Conservation (phyloP, 1,140 invertebrate species). For the Drosophila paulistorum region DNA sequence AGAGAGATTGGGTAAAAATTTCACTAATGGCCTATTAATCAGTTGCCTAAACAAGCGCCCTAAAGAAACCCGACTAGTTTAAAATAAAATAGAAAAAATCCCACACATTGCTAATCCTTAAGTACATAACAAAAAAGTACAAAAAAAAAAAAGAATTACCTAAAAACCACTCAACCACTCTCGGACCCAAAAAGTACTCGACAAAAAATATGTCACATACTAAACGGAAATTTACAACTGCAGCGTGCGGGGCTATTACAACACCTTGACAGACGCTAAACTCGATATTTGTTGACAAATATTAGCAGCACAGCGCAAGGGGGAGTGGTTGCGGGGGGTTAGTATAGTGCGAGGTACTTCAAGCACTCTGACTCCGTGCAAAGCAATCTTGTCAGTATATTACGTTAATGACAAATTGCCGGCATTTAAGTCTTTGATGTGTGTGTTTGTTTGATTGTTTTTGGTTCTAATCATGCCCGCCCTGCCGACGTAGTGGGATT, state of each 20-base stretch:
- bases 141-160: conserved; percentile 30
- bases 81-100: conserved; percentile 55
- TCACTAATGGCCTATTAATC: conserved; percentile 61
- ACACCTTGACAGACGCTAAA: conserved; percentile 74
- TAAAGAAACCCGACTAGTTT: conserved; percentile 26
- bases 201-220: conserved; percentile 63
- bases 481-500: conserved; percentile 73
- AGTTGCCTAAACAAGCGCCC: conserved; percentile 56
- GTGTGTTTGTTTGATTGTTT: conserved; percentile 75
- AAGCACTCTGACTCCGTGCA: conserved; percentile 69
- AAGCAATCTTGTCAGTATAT: conserved; percentile 82
- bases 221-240: conserved; percentile 73
- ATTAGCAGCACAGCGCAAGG: conserved; percentile 15
- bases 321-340: no score
- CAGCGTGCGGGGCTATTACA: conserved; percentile 54
- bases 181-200: conserved; percentile 6
- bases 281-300: conserved; percentile 76
- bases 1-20: conserved; percentile 26
- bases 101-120: conserved; percentile 74
- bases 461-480: conserved; percentile 77
- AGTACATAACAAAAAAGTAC: conserved; percentile 30
- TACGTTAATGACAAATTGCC: conserved; percentile 82
- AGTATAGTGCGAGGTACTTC: neutral
- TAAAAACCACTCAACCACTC: conserved; percentile 27
- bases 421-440: conserved; percentile 69